Evolutionary conservation across 2,113 vertebrate species (phyloP).

Genomic region (Pyrgilauda ruficollis): DNA sequence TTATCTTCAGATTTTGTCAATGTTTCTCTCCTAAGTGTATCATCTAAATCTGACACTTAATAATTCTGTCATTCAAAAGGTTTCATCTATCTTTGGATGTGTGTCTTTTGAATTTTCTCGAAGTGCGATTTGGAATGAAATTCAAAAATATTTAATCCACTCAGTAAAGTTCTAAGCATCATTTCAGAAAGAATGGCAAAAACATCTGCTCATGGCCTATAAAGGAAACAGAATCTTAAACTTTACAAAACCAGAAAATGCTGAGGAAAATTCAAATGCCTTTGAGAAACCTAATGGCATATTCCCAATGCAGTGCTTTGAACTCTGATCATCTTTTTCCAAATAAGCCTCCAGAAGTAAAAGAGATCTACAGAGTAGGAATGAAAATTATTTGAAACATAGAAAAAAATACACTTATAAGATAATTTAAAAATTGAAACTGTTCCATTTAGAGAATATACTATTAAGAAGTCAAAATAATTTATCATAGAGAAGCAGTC

Average conservation of each 20-base stretch:
- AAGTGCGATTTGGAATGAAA: background rate
- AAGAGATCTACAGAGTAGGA: background rate
- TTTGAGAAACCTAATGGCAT: background rate
- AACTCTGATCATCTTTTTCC: background rate
- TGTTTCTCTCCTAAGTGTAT: background rate
- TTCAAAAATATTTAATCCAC: background rate
- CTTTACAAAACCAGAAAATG: background rate
- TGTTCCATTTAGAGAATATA: background rate
- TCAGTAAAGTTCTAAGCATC: background rate
- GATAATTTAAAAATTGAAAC: background rate
- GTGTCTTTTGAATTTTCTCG: background rate
- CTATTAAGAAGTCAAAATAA: background rate
- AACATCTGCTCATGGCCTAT: background rate
- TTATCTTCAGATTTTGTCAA: slow-evolving; percentile 7
- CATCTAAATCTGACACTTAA: slow-evolving; percentile 19
- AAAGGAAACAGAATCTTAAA: background rate
- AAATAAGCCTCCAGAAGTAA: background rate
- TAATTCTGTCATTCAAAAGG: slow-evolving; percentile 29
- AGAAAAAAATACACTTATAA: background rate
- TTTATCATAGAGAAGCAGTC: background rate
- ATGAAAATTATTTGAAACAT: background rate
- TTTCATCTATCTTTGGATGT: slow-evolving; percentile 4
- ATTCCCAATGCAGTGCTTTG: background rate
- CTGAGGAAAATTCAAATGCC: background rate
- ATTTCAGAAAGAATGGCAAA: background rate